Base-by-base conservation (phyloP, 2,888 invertebrate genomes). In the Lepidochrysops patricia region DNA sequence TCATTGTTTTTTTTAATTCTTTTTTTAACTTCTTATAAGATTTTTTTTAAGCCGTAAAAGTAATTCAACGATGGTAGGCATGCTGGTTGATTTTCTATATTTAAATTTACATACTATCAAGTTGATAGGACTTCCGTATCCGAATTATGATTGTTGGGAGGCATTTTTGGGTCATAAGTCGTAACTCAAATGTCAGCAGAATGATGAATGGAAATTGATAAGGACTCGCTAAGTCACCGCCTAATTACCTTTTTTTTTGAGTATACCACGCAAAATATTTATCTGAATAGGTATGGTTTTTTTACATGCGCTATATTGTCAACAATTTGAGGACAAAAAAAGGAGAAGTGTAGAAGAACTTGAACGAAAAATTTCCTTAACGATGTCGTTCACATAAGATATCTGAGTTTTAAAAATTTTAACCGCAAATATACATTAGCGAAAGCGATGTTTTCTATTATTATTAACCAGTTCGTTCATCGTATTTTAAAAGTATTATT, bases 141-240 rank as follows among this genome's bases (percentile, higher is more conserved):
- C n/a, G n/a, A n/a, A n/a, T n/a, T n/a, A n/a, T n/a, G n/a, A n/a
- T n/a, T n/a, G n/a, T n/a, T n/a, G n/a, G n/a, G n/a, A n/a, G 9
- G 6, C 6, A 15, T 15, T 13, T 52, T 52, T 29, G 19, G 29
- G 15, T 27, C 29, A 15, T 4, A 29, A 29, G 32, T 19, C 54
- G 19, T n/a, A n/a, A 54, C 29, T n/a, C 54, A 54, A 27, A 29
- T 54, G 54, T 54, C 54, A 54, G n/a, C 29, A 29, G 13, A 54
- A 54, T 54, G 54, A 54, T 54, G 27, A 29, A 54, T 54, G 27
- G 54, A 29, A 32, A 54, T 54, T 54, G 54, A 54, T 32, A 32
- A 19, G 19, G 13, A 54, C 19, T 29, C 29, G 29, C 54, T 54
- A 19, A 29, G 54, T 54, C 13, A 54, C 54, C 12, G 2, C 52